phyloP scores from a whole-genome alignment of 2,113 vertebrate genomes.

The Arenaria interpres region DNA sequence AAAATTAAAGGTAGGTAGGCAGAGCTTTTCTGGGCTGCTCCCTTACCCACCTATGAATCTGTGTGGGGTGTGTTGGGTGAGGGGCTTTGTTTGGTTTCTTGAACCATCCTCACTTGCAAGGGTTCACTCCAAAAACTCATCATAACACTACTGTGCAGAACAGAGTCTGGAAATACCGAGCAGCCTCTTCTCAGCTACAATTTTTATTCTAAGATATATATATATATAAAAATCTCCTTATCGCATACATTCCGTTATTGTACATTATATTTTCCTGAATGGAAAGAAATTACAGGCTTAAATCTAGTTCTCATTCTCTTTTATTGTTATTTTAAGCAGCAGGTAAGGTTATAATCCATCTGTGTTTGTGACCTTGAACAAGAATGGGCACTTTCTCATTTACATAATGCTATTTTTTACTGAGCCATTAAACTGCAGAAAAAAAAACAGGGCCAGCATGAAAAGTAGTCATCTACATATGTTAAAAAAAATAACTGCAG shows the following conservation, averaged over 20 bases:
- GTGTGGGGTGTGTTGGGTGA: neutral
- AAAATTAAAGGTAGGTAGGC: neutral
- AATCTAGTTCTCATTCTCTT: neutral
- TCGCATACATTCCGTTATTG: neutral
- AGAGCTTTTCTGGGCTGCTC: neutral
- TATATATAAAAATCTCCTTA: neutral
- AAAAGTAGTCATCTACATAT: slow-evolving; percentile 50
- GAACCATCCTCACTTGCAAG: neutral
- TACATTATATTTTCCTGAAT: neutral
- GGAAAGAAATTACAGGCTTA: neutral
- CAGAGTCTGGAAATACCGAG: neutral
- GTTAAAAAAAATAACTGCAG: slow-evolving; percentile 38
- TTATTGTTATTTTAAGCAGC: slow-evolving; percentile 51
- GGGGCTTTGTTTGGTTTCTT: neutral
- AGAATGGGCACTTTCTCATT: slow-evolving; percentile 56
- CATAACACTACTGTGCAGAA: neutral
- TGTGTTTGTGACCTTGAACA: slow-evolving; percentile 42
- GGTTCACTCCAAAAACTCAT: neutral
- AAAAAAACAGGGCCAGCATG: slow-evolving; percentile 22
- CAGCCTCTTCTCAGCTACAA: neutral
- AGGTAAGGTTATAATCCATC: slow-evolving; percentile 58
- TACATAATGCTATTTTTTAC: slow-evolving; percentile 65
- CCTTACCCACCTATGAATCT: neutral
- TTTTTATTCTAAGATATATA: neutral
- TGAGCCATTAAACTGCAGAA: slow-evolving; percentile 52